A percentile compares a stretch with the other conserved stretches of the same genome.
phyloP scores from a whole-genome alignment of 2,888 invertebrate genomes.

The Keiferia lycopersicella region DNA sequence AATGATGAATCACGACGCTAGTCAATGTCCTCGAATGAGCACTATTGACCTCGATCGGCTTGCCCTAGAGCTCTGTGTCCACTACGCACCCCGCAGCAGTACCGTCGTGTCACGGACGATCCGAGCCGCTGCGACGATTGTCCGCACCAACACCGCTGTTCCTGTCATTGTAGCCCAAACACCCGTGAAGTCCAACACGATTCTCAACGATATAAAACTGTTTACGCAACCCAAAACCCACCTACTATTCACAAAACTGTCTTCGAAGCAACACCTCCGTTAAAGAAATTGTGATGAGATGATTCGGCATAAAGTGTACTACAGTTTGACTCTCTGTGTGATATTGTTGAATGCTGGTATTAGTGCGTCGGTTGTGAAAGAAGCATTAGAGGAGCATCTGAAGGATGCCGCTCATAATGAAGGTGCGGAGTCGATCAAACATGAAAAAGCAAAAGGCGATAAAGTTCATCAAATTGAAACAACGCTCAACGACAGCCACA shows the following conservation, averaged over 20 bases:
- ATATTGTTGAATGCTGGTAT: constrained; percentile 51
- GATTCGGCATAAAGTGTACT: constrained; percentile 54
- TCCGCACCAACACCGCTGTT: constrained; percentile 63
- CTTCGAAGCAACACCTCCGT: constrained; percentile 45
- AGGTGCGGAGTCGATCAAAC: constrained; percentile 65
- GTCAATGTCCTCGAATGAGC: constrained; percentile 53
- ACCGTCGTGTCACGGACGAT: constrained; percentile 71
- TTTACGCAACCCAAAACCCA: constrained; percentile 53
- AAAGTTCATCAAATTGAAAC: constrained; percentile 72
- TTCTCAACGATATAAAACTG: constrained; percentile 71
- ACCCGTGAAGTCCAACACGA: constrained; percentile 72
- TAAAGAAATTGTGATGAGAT: constrained; percentile 55
- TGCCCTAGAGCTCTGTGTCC: constrained; percentile 39
- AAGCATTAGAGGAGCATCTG: constrained; percentile 72
- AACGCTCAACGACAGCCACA: constrained; percentile 66
- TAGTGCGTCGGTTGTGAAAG: constrained; percentile 61
- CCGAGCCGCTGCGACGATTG: constrained; percentile 55
- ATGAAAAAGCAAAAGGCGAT: constrained; percentile 72
- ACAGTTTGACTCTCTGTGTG: constrained; percentile 51
- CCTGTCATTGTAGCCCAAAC: constrained; percentile 77
- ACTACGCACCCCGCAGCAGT: constrained; percentile 47
- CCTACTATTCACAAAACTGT: constrained; percentile 55
- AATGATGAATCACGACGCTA: neutral
- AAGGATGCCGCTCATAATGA: constrained; percentile 71
- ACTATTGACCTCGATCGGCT: constrained; percentile 64